Base-by-base conservation (phyloP, 2,888 invertebrate species). In the Lampropteryx suffumata region DNA sequence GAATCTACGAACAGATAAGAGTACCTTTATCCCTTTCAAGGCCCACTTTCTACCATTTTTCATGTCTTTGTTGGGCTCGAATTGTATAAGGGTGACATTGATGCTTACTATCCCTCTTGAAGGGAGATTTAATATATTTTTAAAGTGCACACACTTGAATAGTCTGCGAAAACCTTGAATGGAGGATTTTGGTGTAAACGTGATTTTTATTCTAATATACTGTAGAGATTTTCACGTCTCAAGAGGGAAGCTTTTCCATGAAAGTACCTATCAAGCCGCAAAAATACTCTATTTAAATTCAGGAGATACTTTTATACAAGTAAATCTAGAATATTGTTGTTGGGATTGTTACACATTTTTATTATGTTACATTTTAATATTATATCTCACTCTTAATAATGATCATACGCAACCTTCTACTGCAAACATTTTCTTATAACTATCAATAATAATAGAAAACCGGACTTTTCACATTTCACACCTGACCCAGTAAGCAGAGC, bases 1-100 rank as follows among this genome's bases (percentile, higher is more conserved):
- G 76, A 79, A 80, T 77, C 74, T 73, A 68, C 70, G 64, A 71
- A 71, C 75, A 84, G 84, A 85, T 85, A 85, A 85, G 79, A 73
- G 71, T 76, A 79, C 83, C 78, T 83, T 81, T 74, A 85, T 86
- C 82, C 84, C 71, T 80, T 86, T 84, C 80, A 81, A 74, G 82
- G 73, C 74, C 77, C 77, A 76, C 75, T 73, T 70, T 71, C 76
- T 73, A 78, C 84, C 85, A 87, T 88, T 88, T 87, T 85, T 87
- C 86, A 87, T 77, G 82, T 72, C 84, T 85, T 88, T 85, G 87
- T 87, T 82, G 79, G 70, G 67, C 64, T 59, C 68, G 73, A 72
- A 76, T 73, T 80, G 79, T 76, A 80, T 82, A 76, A 82, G 82
- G 82, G 84, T 76, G 80, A 72, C 76, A 69, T 67, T 57, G 62